Percentiles rank a stretch among this genome's conserved stretches.
Conservation (phyloP, 2,888 invertebrate genomes). For the Chloromyia formosa region DNA sequence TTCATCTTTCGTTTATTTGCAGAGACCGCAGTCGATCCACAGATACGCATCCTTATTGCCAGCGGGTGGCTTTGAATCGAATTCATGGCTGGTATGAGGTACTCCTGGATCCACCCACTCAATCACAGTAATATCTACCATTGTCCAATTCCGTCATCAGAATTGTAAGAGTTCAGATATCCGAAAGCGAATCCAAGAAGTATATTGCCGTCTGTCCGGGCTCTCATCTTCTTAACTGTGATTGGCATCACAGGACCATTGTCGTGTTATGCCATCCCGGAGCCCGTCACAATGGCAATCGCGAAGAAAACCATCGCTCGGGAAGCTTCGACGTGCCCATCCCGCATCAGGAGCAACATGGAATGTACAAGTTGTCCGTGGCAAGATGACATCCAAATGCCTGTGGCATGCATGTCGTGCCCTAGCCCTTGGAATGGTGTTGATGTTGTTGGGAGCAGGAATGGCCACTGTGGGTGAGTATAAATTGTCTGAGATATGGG, state of each 20-base stretch:
- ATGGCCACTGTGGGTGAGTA: conserved; percentile 90
- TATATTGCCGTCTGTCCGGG: conserved; percentile 7
- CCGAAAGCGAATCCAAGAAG: conserved; percentile 1
- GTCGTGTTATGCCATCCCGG: conserved; percentile 59
- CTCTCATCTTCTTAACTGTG: conserved; percentile 8
- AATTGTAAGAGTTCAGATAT: conserved; percentile 2
- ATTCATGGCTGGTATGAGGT: background rate
- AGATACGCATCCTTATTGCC: background rate
- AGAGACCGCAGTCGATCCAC: conserved; percentile 15
- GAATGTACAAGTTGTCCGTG: conserved; percentile 86
- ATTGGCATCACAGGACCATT: conserved; percentile 27
- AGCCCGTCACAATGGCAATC: conserved; percentile 58
- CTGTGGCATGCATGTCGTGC: conserved; percentile 96
- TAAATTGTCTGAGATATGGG: background rate
- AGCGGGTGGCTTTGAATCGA: background rate
- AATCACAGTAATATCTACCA: background rate
- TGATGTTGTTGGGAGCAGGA: conserved; percentile 88
- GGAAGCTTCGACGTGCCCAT: conserved; percentile 75
- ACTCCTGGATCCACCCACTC: background rate
- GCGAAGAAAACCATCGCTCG: conserved; percentile 62
- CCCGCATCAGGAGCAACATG: conserved; percentile 84
- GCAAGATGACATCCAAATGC: conserved; percentile 88
- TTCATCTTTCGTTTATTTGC: conserved; percentile 28
- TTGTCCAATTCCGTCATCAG: background rate
- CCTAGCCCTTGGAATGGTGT: conserved; percentile 83